Percentiles rank a stretch among this genome's conserved stretches.
Evolutionary conservation across 2,113 vertebrate species (phyloP).

Genomic region (Megaleporinus macrocephalus): DNA sequence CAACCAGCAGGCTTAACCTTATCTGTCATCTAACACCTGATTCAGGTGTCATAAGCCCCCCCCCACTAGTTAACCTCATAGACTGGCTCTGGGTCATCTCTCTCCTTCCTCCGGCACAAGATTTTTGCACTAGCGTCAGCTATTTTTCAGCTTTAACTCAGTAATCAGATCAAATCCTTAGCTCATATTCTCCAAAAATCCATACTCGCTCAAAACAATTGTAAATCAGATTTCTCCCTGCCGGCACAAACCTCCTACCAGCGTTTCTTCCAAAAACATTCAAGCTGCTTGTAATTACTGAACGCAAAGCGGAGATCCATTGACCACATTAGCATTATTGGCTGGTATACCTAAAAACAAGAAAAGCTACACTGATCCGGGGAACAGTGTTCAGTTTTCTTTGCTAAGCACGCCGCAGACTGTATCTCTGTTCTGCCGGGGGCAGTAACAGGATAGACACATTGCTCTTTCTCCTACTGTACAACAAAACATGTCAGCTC

Average conservation of each 20-base stretch:
- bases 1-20: constrained; percentile 1
- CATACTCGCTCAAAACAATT: background rate
- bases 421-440: background rate
- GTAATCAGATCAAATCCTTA: background rate
- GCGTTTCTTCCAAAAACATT: background rate
- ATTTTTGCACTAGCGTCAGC: background rate
- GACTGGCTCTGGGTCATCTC: background rate
- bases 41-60: background rate
- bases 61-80: background rate
- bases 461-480: background rate
- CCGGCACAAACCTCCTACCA: background rate
- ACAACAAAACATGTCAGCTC: background rate
- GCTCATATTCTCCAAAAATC: background rate
- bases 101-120: background rate
- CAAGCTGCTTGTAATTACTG: background rate
- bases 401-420: background rate
- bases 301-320: background rate
- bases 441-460: background rate
- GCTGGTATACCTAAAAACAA: background rate
- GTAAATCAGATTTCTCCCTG: background rate
- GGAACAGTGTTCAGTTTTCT: background rate
- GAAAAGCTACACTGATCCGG: background rate
- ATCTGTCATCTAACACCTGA: constrained; percentile 5
- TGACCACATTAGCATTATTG: background rate
- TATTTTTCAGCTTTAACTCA: background rate